Percentiles rank a stretch among this genome's conserved stretches.
These are phyloP conservation scores for Beroe forskalii DNA, from an alignment of 37 sponge, comb jelly and placozoan species.

Conservation along the genomic window DNA sequence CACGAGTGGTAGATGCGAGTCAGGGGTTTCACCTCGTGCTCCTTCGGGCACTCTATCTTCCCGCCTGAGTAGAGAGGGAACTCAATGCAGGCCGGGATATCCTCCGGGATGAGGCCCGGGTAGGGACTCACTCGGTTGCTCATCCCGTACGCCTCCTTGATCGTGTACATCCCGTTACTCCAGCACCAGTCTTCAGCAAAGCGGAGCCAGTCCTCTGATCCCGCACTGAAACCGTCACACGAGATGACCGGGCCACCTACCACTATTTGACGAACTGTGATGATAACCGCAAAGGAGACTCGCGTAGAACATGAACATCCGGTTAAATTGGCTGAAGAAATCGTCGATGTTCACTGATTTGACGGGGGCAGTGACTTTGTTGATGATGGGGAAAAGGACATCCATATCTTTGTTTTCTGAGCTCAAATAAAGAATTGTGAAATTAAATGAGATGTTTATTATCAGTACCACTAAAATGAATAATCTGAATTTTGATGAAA, in stretches of 20 bases:
- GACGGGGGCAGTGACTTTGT: conserved; percentile 17
- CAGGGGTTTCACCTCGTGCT: conserved; percentile 22
- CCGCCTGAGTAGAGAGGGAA: neutral
- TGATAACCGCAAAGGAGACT: conserved; percentile 22
- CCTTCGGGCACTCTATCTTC: conserved; percentile 8
- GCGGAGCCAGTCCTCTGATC: neutral
- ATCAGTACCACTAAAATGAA: no score
- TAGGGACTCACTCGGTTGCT: conserved; percentile 34
- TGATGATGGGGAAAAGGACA: conserved; percentile 25
- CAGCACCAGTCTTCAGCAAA: conserved; percentile 64
- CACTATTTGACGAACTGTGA: conserved; percentile 12
- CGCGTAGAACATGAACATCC: conserved; percentile 43
- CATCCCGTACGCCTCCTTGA: conserved; percentile 58
- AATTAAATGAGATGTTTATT: no score
- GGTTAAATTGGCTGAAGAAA: conserved; percentile 17
- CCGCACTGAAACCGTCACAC: conserved; percentile 19
- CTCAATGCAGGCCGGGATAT: conserved; percentile 42
- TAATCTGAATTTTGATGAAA: no score
- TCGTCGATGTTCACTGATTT: conserved; percentile 63
- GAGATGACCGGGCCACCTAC: conserved; percentile 28
- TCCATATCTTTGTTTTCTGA: no score
- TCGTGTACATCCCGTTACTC: conserved; percentile 57
- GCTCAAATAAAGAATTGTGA: no score
- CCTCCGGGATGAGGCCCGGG: conserved; percentile 31
- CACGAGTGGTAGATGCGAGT: conserved; percentile 51